phyloP scores from a whole-genome alignment of 2,888 invertebrate genomes.

The Eueremaeus valkanovi region DNA sequence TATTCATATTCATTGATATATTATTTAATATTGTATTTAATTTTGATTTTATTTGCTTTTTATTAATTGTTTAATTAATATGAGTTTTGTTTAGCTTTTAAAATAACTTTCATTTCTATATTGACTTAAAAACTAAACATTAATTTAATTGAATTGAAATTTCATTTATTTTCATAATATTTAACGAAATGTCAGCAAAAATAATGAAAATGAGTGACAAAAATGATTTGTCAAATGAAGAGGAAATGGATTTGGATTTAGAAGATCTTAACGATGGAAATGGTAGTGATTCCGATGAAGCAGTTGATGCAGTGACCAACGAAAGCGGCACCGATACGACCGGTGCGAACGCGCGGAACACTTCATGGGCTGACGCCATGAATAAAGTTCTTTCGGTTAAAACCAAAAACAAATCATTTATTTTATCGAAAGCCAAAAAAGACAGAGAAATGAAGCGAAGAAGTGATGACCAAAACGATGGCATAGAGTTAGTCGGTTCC shows the following conservation, averaged over 20 bases:
- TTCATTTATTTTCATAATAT: background rate
- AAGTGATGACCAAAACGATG: constrained; percentile 53
- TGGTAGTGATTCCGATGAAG: background rate
- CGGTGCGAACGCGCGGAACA: constrained; percentile 54
- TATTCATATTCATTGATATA: background rate
- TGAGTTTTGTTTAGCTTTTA: background rate
- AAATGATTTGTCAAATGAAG: background rate
- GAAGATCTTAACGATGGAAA: constrained; percentile 46
- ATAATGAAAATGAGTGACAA: background rate
- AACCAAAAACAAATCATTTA: constrained; percentile 67
- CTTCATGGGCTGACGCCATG: constrained; percentile 73
- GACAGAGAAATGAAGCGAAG: constrained; percentile 45
- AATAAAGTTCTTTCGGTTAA: constrained; percentile 70
- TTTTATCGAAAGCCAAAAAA: constrained; percentile 75
- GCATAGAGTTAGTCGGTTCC: constrained; percentile 59
- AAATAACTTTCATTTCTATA: too few relatives aligned
- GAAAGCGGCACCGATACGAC: background rate
- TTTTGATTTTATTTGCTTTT: background rate
- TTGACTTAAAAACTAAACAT: too few relatives aligned
- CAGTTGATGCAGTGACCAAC: constrained; percentile 45
- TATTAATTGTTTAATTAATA: background rate
- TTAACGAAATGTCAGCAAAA: background rate
- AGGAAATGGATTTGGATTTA: constrained; percentile 49
- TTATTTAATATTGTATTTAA: background rate
- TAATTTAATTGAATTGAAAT: background rate